Conservation (phyloP, 2,797 vertebrate genomes). For the Champsocephalus esox region DNA sequence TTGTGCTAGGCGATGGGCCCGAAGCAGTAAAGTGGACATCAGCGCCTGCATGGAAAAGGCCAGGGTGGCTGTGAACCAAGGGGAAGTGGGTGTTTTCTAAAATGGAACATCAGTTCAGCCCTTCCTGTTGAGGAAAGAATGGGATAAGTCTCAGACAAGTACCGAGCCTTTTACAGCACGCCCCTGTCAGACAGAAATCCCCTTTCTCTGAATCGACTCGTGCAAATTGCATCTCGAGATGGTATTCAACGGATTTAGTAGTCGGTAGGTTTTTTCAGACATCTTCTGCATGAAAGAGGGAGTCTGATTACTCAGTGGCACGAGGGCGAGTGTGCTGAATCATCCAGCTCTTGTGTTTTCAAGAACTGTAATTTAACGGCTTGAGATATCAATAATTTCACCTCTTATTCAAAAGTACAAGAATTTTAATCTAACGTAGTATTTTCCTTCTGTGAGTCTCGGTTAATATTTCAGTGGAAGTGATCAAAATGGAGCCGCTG, state of each 20-base stretch:
- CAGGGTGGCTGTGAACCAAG: constrained; percentile 63
- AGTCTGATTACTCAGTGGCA: constrained; percentile 51
- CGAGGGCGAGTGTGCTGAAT: constrained; percentile 66
- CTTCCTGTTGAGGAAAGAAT: constrained; percentile 82
- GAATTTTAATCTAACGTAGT: background rate
- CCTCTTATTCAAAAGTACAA: constrained; percentile 13
- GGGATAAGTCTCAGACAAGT: constrained; percentile 64
- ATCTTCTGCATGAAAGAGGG: constrained; percentile 47
- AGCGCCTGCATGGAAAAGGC: constrained; percentile 60
- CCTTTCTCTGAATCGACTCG: constrained; percentile 62
- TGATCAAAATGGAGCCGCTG: background rate
- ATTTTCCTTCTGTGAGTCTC: background rate
- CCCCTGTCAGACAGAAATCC: constrained; percentile 69
- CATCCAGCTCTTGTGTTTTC: constrained; percentile 54
- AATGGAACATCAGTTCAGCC: constrained; percentile 81
- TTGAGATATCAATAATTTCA: constrained; percentile 33
- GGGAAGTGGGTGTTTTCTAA: constrained; percentile 82
- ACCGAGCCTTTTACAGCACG: constrained; percentile 37
- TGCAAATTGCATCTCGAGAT: constrained; percentile 47
- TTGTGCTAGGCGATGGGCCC: background rate
- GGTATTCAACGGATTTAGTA: constrained; percentile 59
- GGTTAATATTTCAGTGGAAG: background rate
- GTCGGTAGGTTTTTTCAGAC: constrained; percentile 39
- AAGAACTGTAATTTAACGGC: constrained; percentile 43
- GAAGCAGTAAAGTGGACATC: constrained; percentile 44